Evolutionary conservation across 2,113 vertebrate genomes (phyloP).

Genomic region (Clinocottus analis): DNA sequence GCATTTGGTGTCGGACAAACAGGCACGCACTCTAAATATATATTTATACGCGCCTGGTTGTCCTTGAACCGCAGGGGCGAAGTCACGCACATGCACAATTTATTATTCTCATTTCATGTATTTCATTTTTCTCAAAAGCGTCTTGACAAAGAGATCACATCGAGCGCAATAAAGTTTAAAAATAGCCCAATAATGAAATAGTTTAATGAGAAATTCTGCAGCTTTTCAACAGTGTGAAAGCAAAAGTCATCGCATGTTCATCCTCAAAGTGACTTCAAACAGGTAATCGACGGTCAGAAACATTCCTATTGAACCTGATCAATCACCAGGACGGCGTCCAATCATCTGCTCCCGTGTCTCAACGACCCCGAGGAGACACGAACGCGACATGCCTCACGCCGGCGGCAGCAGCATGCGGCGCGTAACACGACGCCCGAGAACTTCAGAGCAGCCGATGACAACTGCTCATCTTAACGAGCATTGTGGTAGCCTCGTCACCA

Average conservation of each 20-base stretch:
- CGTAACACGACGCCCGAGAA: conserved; percentile 63
- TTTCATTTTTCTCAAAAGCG: background rate
- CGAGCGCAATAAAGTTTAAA: too few relatives aligned
- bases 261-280: too few relatives aligned
- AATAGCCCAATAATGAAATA: background rate
- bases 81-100: background rate
- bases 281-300: background rate
- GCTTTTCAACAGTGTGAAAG: background rate
- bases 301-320: background rate
- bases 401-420: conserved; percentile 40
- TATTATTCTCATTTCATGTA: background rate
- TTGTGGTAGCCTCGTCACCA: conserved; percentile 53
- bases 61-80: background rate
- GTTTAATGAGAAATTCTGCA: background rate
- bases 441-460: conserved; percentile 66
- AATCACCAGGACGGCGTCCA: background rate
- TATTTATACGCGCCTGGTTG: background rate
- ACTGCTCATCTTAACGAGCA: conserved; percentile 75
- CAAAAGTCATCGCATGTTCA: too few relatives aligned
- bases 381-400: conserved; percentile 38
- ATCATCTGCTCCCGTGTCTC: conserved; percentile 24
- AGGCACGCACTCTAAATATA: conserved; percentile 5
- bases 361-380: conserved; percentile 45
- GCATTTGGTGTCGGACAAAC: background rate
- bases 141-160: background rate